A percentile compares a stretch with the other conserved stretches of the same genome.
Evolutionary conservation across 2,113 vertebrate species (phyloP).

Genomic region (Labeo rohita): DNA sequence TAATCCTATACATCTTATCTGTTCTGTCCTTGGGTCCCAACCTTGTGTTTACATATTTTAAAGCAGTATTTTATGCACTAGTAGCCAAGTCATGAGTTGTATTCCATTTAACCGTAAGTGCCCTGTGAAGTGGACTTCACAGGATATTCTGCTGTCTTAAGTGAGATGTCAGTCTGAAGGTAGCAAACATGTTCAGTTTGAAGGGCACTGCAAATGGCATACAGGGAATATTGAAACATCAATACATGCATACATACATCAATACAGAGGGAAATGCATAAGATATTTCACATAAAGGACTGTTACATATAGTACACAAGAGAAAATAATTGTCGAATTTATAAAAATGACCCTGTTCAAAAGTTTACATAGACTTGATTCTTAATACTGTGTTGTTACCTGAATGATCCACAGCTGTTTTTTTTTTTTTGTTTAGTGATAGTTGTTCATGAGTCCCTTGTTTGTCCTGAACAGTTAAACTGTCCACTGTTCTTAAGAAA

Average conservation of each 20-base stretch:
- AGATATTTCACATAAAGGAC: too few relatives aligned
- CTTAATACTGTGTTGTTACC: too few relatives aligned
- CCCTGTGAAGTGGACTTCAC: not conserved
- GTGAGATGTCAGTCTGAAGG: not conserved
- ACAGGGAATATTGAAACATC: not conserved
- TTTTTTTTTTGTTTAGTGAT: too few relatives aligned
- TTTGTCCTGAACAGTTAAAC: too few relatives aligned
- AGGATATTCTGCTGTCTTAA: not conserved
- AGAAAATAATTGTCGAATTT: too few relatives aligned
- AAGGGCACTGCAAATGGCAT: not conserved
- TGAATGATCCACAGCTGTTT: too few relatives aligned
- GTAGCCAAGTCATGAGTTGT: not conserved
- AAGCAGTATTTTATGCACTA: not conserved
- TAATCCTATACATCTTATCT: not conserved
- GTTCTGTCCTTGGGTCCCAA: not conserved
- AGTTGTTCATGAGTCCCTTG: too few relatives aligned
- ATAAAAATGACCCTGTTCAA: too few relatives aligned
- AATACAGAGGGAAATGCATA: not conserved
- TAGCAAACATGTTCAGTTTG: not conserved
- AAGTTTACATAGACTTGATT: too few relatives aligned
- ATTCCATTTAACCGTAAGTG: not conserved
- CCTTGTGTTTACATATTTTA: not conserved
- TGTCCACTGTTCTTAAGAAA: too few relatives aligned
- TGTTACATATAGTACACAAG: too few relatives aligned
- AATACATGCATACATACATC: not conserved